Percentiles rank a stretch among this genome's conserved stretches.
Evolutionary conservation across 2,797 vertebrate species (phyloP).

Genomic region (Aldrovandia affinis): DNA sequence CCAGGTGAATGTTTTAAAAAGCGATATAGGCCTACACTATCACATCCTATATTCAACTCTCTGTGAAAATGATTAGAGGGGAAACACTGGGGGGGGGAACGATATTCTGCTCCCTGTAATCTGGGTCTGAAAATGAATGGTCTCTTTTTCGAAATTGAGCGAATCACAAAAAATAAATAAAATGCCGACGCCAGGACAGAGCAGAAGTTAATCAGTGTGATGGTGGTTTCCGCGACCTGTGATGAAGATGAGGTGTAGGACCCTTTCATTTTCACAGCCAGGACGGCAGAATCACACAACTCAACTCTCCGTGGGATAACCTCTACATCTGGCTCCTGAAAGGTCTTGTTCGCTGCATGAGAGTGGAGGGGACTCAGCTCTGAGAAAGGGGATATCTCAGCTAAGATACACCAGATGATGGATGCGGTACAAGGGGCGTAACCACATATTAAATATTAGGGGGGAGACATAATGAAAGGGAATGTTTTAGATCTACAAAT

Average conservation of each 20-base stretch:
- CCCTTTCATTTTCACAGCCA: constrained; percentile 2
- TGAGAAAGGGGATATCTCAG: constrained; percentile 19
- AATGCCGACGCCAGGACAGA: not conserved
- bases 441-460: no score
- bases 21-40: not conserved
- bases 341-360: not conserved
- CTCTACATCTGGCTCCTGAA: not conserved
- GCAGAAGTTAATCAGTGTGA: not conserved
- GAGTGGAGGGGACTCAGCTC: not conserved
- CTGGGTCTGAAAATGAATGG: not conserved
- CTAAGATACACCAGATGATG: constrained; percentile 30
- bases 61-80: no score
- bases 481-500: no score
- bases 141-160: not conserved
- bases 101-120: not conserved
- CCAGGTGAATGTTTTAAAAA: not conserved
- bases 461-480: no score
- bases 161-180: not conserved
- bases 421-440: no score
- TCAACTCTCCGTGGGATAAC: not conserved
- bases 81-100: not conserved
- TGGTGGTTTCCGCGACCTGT: not conserved
- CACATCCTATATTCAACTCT: not conserved
- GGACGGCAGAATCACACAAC: not conserved
- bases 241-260: not conserved